Evolutionary conservation across 2,113 vertebrate species (phyloP).

Genomic region (Tragelaphus imberbis): DNA sequence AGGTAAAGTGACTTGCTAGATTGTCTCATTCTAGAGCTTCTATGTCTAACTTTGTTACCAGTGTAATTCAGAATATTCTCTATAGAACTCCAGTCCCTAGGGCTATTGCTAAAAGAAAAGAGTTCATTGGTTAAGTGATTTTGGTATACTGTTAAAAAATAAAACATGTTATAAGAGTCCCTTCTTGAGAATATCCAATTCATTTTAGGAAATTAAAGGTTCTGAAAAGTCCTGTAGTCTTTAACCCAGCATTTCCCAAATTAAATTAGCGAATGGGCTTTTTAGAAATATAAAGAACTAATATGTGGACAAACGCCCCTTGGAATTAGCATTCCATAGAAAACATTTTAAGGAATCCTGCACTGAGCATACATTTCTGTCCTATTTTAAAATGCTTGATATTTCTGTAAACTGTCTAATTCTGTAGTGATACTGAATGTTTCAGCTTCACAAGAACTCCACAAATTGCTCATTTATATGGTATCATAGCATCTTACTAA

Average conservation of each 20-base stretch:
- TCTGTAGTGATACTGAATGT: neutral
- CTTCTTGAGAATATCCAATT: neutral
- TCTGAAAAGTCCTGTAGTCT: neutral
- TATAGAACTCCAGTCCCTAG: neutral
- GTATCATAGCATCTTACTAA: neutral
- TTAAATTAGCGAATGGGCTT: neutral
- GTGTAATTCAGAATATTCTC: neutral
- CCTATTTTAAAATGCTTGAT: neutral
- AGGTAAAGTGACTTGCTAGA: neutral
- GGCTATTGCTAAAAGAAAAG: neutral
- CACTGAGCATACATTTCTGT: neutral
- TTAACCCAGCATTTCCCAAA: neutral
- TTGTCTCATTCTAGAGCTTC: neutral
- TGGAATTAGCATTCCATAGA: neutral
- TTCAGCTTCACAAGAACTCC: neutral
- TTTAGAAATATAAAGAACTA: neutral
- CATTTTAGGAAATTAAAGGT: neutral
- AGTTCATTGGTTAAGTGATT: neutral
- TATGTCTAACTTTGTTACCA: neutral
- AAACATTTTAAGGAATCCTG: neutral
- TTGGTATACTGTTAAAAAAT: neutral
- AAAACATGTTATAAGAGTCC: neutral
- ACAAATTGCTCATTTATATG: neutral
- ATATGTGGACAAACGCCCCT: neutral
- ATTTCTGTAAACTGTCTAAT: neutral